Evolutionary conservation across 2,888 invertebrate species (phyloP).

Genomic region (Gymnosoma rotundatum): DNA sequence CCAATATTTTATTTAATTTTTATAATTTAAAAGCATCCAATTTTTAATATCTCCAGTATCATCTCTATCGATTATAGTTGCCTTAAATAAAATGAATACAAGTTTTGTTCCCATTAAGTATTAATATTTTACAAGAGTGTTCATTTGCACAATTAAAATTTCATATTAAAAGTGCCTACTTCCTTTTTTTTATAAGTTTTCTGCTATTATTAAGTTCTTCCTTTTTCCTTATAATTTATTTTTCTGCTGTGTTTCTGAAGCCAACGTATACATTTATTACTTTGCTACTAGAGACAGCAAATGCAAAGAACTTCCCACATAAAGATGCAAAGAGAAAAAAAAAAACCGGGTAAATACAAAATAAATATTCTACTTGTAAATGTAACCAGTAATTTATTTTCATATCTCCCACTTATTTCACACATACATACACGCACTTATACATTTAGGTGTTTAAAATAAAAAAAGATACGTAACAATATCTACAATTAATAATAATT

Average conservation of each 20-base stretch:
- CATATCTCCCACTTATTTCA: slow-evolving; percentile 15
- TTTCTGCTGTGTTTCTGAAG: neutral
- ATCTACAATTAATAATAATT: slow-evolving; percentile 62
- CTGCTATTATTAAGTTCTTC: slow-evolving; percentile 48
- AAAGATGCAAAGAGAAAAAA: neutral
- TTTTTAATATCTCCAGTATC: neutral
- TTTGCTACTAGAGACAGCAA: neutral
- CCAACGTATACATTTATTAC: neutral
- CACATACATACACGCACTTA: neutral
- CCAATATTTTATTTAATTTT: neutral
- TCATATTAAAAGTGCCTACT: slow-evolving; percentile 47
- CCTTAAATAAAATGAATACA: neutral
- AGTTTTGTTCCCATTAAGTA: neutral
- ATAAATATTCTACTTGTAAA: slow-evolving; percentile 25
- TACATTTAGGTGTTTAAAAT: neutral
- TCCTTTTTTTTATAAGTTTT: slow-evolving; percentile 45
- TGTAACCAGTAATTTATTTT: slow-evolving; percentile 35
- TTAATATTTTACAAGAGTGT: neutral
- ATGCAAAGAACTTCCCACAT: slow-evolving; percentile 32
- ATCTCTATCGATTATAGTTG: slow-evolving; percentile 23
- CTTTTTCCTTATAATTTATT: slow-evolving; percentile 4
- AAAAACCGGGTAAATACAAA: slow-evolving; percentile 15
- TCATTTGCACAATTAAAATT: neutral
- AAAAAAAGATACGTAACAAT: slow-evolving; percentile 49
- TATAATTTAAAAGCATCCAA: neutral